A percentile compares a stretch with the other conserved stretches of the same genome.
Conservation (phyloP, 1,140 invertebrate genomes). For the Triops cancriformis region DNA sequence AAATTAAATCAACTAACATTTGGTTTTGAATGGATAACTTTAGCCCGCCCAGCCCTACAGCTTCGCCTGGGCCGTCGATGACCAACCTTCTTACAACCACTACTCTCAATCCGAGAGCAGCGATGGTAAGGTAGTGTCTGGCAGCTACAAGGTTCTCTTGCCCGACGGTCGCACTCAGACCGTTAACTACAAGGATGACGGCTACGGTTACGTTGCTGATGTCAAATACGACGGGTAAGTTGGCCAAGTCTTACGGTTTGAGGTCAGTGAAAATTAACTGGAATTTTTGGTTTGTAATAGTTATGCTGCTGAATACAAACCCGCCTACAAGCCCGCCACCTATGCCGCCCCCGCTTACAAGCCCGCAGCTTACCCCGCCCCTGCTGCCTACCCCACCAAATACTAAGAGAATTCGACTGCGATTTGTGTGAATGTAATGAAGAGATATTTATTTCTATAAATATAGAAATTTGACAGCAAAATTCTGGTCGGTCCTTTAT, state of each 20-base stretch:
- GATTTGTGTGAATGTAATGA: not conserved
- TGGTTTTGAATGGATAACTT: not conserved
- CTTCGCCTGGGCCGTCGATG: conserved; percentile 32
- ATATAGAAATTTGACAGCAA: not conserved
- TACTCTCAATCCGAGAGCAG: conserved; percentile 32
- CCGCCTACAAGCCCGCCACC: conserved; percentile 11
- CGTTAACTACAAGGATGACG: conserved; percentile 33
- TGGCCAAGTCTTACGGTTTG: not conserved
- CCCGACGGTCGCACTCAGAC: conserved; percentile 34
- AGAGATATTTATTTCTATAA: not conserved
- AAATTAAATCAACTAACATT: not conserved
- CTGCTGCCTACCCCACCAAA: not conserved
- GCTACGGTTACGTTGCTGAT: conserved; percentile 33
- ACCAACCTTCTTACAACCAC: conserved; percentile 32
- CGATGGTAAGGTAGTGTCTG: conserved; percentile 28
- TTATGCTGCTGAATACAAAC: not conserved
- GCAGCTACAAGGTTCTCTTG: conserved; percentile 31
- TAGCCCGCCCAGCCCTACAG: conserved; percentile 29
- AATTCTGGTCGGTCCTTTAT: no score
- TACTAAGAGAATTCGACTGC: not conserved
- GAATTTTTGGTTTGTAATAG: not conserved
- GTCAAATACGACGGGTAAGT: conserved; percentile 32
- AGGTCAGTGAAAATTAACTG: not conserved
- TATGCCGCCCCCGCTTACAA: not conserved
- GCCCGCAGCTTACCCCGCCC: not conserved